Evolutionary conservation across 2,797 vertebrate species (phyloP), one percentile per base, ranked within the genome.

Genomic region (Alcedo atthis): DNA sequence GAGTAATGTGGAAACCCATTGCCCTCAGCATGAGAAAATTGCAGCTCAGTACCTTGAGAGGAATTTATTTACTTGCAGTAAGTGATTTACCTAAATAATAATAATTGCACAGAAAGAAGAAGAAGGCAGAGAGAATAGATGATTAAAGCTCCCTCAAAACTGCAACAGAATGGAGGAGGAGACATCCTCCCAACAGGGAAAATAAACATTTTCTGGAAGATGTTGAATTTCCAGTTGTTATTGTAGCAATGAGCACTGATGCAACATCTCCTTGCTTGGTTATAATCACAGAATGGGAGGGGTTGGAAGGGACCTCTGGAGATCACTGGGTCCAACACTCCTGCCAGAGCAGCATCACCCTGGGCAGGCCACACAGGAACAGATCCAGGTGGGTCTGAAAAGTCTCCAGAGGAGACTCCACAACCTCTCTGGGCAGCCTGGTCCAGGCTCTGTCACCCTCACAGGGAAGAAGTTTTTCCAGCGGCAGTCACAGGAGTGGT

Each of bases 61-160:
- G 63, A 93, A 71, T 95, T 85, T 91, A 63, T 91, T 92, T 92
- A 90, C 77, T 94, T 94, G 69, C 51, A 83, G 63, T 64, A 89
- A 90, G 77, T 69, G 51, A 92, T 90, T 95, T 90, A 92, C 85
- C 81, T 83, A 25, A 57, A 83, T 48, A 86, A 48, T 53, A 85
- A 84, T 71, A 80, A 92, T 71, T 81, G 32, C 20, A 58, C 16
- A 69, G 59, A 85, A 77, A 90, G 48, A 69, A 76, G 33, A 74
- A 25, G n/a, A 54, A 45, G 18, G 40, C 30, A 91, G 57, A 85
- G 21, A 81, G 55, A 81, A 82, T 2, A 62, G 66, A 51, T 64
- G 26, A 70, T 49, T 66, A 76, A 62, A 71, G 14, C 5, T 55
- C 10, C 20, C 61, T 87, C 32, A 57, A 85, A 59, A 84, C 57